Percentiles rank a stretch among this genome's conserved stretches.
Evolutionary conservation across 2,113 vertebrate genomes (phyloP).

Genomic region (Solea senegalensis): DNA sequence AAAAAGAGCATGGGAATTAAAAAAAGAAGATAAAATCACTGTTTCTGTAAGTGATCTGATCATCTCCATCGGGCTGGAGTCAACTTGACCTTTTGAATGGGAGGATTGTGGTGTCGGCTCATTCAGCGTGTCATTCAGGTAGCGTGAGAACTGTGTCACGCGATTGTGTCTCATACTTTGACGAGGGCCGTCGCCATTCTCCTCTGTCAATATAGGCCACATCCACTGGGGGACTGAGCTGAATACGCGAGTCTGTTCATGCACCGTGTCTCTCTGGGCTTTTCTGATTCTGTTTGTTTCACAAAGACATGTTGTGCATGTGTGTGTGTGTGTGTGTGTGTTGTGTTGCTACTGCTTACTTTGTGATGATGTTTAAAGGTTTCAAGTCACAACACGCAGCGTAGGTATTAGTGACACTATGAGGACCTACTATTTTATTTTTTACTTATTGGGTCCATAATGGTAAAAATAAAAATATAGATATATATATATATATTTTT

Average conservation of each 20-base stretch:
- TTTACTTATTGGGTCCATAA: too few species aligned
- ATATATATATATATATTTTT: too few species aligned
- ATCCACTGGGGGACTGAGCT: conserved; percentile 50
- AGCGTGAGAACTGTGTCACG: conserved; percentile 77
- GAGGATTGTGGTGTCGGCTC: conserved; percentile 8
- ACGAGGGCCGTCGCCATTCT: conserved; percentile 66
- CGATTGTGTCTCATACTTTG: conserved; percentile 53
- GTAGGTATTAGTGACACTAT: too few species aligned
- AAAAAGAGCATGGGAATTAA: too few species aligned
- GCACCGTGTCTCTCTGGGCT: conserved; percentile 53
- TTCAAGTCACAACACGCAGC: too few species aligned
- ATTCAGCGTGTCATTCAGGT: conserved; percentile 53
- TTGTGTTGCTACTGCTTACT: not conserved
- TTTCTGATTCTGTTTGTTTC: conserved; percentile 68
- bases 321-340: not conserved
- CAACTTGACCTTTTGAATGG: conserved; percentile 14
- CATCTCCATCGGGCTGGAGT: too few species aligned
- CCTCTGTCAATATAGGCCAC: conserved; percentile 70
- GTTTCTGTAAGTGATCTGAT: too few species aligned
- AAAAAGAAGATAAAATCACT: too few species aligned
- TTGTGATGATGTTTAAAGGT: too few species aligned
- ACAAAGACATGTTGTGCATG: conserved; percentile 26
- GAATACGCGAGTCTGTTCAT: conserved; percentile 73
- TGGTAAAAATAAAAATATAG: too few species aligned
- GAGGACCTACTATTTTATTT: too few species aligned